Evolutionary conservation across 2,797 vertebrate genomes (phyloP), one percentile per base, ranked within the genome.

Genomic region (Oreochromis mossambicus): DNA sequence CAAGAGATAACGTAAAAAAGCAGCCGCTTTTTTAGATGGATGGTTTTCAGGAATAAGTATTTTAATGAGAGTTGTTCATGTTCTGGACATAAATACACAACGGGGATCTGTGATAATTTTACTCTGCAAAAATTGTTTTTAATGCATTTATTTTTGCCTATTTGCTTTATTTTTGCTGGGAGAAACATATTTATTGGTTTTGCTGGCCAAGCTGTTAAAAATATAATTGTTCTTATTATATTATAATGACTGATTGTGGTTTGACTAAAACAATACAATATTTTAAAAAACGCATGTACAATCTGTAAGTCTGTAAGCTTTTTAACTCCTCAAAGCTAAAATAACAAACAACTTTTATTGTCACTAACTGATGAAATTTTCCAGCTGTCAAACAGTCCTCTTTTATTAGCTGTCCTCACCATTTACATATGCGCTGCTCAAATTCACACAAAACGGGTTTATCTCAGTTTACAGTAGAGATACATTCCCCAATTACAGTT

Each of bases 391-490:
- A 48, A 73, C 68, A 1, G 15, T 32, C 68, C 43, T 50, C 17
- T 11, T 19, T 5, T 13, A 21, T 61, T 56, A 26, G 41, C 12
- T 13, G 66, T 73, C 50, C 58, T 24, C 2, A 78, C 14, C 48
- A 10, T 32, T 38, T 7, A 50, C 51, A 32, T 55, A n/a, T 7
- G 17, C 2, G 8, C 75, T 52, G 77, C 66, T 91, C 3, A 77
- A 66, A 84, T 78, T 90, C 83, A 90, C 87, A 93, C 51, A 61
- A 61, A 66, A 7, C 7, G 32, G 76, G 73, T 83, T 73, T 12
- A 32, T 73, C 46, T 88, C 78, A 77, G 36, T 85, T 89, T 79
- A 90, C 83, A 88, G 78, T 46, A 81, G 38, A 91, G 86, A 90
- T 80, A 38, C 32, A 63, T 36, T 63, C 19, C 58, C 6, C 58